Conservation (phyloP, 2,113 vertebrate species). For the Oryzias javanicus region DNA sequence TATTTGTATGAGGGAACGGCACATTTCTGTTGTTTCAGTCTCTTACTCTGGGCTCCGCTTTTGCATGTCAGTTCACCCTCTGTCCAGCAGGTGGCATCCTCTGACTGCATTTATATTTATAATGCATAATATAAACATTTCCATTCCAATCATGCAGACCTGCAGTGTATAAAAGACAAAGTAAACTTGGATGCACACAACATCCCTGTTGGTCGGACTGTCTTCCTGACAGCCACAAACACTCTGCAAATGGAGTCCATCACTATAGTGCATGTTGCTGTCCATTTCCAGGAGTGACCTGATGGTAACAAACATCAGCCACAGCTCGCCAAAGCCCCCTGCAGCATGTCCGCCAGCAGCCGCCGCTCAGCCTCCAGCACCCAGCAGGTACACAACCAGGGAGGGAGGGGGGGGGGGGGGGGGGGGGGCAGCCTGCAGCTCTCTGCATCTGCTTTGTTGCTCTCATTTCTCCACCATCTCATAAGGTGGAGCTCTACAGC, state of each 20-base stretch:
- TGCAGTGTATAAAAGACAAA: not conserved
- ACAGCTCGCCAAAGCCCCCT: constrained; percentile 48
- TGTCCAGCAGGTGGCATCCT: constrained; percentile 58
- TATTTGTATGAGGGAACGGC: no score
- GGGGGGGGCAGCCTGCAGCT: not conserved
- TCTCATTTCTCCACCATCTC: constrained; percentile 21
- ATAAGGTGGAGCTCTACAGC: constrained; percentile 32
- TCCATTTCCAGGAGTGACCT: constrained; percentile 62
- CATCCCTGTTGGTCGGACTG: constrained; percentile 26
- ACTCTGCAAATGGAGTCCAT: constrained; percentile 33
- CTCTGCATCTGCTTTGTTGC: constrained; percentile 41
- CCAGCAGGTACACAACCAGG: constrained; percentile 76
- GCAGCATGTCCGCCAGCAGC: constrained; percentile 45
- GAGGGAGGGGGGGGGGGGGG: no score
- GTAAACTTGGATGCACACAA: not conserved
- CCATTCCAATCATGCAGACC: not conserved
- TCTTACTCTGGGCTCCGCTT: not conserved
- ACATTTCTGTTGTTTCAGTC: no score
- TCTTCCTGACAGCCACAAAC: constrained; percentile 27
- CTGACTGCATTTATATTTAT: constrained; percentile 2
- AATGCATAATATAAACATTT: no score
- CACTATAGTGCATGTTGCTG: constrained; percentile 61
- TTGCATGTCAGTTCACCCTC: constrained; percentile 5
- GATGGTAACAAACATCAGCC: constrained; percentile 49
- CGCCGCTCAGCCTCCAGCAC: constrained; percentile 54